Base-by-base conservation (phyloP, 2,797 vertebrate species). In the Cryptoprocta ferox region DNA sequence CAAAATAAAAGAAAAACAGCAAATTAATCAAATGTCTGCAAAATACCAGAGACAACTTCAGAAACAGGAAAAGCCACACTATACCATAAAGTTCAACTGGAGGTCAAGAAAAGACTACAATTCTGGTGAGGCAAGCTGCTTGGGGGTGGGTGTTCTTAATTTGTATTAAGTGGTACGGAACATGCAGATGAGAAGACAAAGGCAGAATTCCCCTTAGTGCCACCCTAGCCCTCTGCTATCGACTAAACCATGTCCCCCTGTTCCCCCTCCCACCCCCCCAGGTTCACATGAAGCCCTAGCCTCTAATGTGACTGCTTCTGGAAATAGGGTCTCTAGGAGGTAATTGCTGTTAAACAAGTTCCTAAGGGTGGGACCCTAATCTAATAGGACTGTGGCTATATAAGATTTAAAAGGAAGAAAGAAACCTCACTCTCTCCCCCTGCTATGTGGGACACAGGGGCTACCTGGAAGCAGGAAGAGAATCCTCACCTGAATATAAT, bases 1-100 rank as follows among this genome's bases (percentile, higher is more conserved):
- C 48, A 66, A 95, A 95, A 93, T 61, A 16, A 89, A 89, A 30
- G n/a, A 66, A 78, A 66, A 93, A 66, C 21, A 86, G 56, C 16
- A 86, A 83, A 92, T 24, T 39, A 82, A 88, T 32, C 66, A 79
- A 88, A 14, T 32, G 28, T 5, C 15, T 15, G 2, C 66, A 59
- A 91, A 96, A 96, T 28, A 83, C 15, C 28, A 76, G 65, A 11
- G 76, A 79, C 53, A 89, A 81, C 65, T 94, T 70, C 1, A 14
- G 30, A 66, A 95, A 81, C 66, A 14, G n/a, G 66, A 89, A 21
- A 61, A 42, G n/a, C 65, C 37, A 79, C 14, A 80, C n/a, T 59
- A 45, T 2, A 65, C 35, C 26, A 32, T 28, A 24, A 63, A 48
- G 3, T 32, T 85, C 66, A 89, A 85, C 45, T 48, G 15, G 53